A percentile compares a stretch with the other conserved stretches of the same genome.
phyloP scores from a whole-genome alignment of 2,113 vertebrate genomes.

The Amphilophus citrinellus region DNA sequence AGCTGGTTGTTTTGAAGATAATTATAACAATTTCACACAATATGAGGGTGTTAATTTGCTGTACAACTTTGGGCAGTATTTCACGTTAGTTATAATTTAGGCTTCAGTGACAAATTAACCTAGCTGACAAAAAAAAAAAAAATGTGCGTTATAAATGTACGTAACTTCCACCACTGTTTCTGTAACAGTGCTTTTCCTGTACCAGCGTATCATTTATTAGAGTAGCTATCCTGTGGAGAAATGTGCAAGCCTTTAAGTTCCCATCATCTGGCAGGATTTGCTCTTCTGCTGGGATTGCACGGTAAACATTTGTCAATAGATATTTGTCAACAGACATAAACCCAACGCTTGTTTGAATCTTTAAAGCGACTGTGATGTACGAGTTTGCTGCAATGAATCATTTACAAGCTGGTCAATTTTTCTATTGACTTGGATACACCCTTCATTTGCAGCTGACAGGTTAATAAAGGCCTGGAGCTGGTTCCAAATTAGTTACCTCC shows the following conservation, averaged over 20 bases:
- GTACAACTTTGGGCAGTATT: not conserved
- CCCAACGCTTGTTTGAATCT: not conserved
- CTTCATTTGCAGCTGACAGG: constrained; percentile 10
- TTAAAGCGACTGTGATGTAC: not conserved
- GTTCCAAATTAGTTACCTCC: not conserved
- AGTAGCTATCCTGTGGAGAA: not conserved
- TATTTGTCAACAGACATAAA: constrained; percentile 12
- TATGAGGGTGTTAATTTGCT: not conserved
- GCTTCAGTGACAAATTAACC: not conserved
- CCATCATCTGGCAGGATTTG: not conserved
- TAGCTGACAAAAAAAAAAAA: not conserved
- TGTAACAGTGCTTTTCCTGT: not conserved
- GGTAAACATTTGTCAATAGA: constrained; percentile 10
- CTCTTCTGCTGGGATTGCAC: not conserved
- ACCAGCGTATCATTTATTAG: not conserved
- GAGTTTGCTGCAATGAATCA: constrained; percentile 20
- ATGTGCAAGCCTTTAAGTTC: not conserved
- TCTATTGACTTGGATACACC: constrained; percentile 1
- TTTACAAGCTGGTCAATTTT: constrained; percentile 22
- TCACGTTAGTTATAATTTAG: not conserved
- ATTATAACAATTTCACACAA: not conserved
- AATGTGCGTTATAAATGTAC: accelerated
- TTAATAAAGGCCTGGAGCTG: not conserved
- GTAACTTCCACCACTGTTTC: not conserved
- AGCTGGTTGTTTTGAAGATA: not conserved